A percentile compares a stretch with the other conserved stretches of the same genome.
Conservation (phyloP, 2,888 invertebrate species). For the Archips crataeganus region DNA sequence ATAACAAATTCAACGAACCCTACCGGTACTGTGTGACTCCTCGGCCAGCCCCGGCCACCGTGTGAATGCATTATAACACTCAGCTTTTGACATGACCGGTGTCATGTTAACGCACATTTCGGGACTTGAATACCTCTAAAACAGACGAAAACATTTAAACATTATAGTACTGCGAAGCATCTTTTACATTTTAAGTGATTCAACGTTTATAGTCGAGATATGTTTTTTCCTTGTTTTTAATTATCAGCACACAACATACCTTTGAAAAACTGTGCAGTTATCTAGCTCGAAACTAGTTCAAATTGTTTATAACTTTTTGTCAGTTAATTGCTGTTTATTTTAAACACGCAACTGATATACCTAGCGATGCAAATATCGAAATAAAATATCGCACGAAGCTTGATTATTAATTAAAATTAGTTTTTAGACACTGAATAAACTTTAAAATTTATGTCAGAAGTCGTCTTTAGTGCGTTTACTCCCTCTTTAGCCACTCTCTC, state of each 20-base stretch:
- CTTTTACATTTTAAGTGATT: conserved; percentile 14
- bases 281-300: conserved; percentile 42
- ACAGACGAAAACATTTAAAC: conserved; percentile 56
- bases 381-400: not conserved
- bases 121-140: conserved; percentile 66
- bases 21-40: conserved; percentile 82
- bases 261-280: conserved; percentile 18
- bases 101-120: conserved; percentile 76
- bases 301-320: conserved; percentile 57
- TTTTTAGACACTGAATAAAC: not conserved
- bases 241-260: conserved; percentile 29
- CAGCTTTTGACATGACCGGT: conserved; percentile 73
- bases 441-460: not conserved
- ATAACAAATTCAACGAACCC: conserved; percentile 86
- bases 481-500: no score
- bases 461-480: no score
- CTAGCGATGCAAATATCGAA: not conserved
- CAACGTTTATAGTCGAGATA: conserved; percentile 4
- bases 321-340: not conserved
- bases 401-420: not conserved
- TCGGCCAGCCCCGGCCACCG: conserved; percentile 69
- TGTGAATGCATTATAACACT: conserved; percentile 80
- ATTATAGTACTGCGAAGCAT: conserved; percentile 5
- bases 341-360: not conserved
- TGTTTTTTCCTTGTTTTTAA: conserved; percentile 13